Evolutionary conservation across 2,797 vertebrate species (phyloP).

Genomic region (Rhincodon typus): DNA sequence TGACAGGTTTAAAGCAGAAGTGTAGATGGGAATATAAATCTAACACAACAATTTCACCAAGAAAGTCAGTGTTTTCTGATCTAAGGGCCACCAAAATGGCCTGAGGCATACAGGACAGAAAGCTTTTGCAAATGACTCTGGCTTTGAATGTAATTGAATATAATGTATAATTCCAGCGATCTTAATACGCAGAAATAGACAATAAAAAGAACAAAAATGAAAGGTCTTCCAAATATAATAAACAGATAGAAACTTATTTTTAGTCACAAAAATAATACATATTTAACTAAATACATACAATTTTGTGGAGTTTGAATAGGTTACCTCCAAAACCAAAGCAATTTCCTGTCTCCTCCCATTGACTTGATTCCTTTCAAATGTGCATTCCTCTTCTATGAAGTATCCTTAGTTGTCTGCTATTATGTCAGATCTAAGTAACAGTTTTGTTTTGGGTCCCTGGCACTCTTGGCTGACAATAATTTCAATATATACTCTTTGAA

Average conservation of each 20-base stretch:
- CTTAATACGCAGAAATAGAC: background rate
- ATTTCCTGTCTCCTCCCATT: background rate
- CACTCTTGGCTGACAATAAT: background rate
- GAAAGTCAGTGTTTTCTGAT: background rate
- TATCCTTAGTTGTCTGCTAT: background rate
- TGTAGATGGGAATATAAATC: background rate
- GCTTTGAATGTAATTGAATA: background rate
- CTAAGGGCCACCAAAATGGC: background rate
- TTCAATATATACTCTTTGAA: background rate
- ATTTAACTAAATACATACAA: slow-evolving; percentile 31
- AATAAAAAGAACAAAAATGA: background rate
- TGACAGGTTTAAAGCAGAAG: background rate
- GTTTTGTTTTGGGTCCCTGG: background rate
- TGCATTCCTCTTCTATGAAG: background rate
- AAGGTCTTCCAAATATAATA: background rate
- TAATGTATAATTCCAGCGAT: background rate
- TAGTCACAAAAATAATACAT: slow-evolving; percentile 2
- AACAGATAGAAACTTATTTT: background rate
- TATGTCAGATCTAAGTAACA: background rate
- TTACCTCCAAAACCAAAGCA: slow-evolving; percentile 10
- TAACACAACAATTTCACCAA: background rate
- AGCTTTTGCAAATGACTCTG: background rate
- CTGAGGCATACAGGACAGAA: background rate
- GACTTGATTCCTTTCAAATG: background rate
- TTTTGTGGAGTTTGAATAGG: background rate